Conservation (phyloP, 2,888 invertebrate genomes). For the Leistus spinibarbis region DNA sequence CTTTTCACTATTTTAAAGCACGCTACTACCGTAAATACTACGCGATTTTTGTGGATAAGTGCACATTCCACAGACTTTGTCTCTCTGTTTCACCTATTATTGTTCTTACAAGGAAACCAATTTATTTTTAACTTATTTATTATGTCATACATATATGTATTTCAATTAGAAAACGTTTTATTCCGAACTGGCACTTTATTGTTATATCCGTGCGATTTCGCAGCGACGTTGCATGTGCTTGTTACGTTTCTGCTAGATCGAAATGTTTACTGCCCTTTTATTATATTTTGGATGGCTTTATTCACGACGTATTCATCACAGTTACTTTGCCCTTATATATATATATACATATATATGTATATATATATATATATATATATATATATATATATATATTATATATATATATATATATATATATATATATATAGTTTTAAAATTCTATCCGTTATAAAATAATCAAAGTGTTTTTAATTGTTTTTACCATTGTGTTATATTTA, state of each 20-base stretch:
- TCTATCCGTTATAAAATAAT: constrained; percentile 27
- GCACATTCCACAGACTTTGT: constrained; percentile 2
- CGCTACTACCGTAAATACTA: not conserved
- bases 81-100: not conserved
- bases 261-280: not conserved
- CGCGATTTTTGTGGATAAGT: not conserved
- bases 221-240: too few species aligned
- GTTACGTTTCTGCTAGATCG: not conserved
- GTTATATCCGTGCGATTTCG: too few species aligned
- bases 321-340: constrained; percentile 20
- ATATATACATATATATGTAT: constrained; percentile 13
- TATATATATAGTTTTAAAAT: constrained; percentile 28
- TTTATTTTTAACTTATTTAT: too few species aligned
- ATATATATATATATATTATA: too few species aligned
- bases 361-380: too few species aligned
- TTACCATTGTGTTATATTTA: constrained; percentile 34
- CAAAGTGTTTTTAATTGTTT: constrained; percentile 32
- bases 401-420: too few species aligned
- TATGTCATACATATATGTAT: too few species aligned
- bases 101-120: not conserved
- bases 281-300: constrained; percentile 11
- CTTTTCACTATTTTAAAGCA: not conserved
- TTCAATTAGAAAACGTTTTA: too few species aligned
- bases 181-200: too few species aligned
- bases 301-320: constrained; percentile 15